Conservation (phyloP, 2,113 vertebrate genomes). For the Pituophis catenifer region DNA sequence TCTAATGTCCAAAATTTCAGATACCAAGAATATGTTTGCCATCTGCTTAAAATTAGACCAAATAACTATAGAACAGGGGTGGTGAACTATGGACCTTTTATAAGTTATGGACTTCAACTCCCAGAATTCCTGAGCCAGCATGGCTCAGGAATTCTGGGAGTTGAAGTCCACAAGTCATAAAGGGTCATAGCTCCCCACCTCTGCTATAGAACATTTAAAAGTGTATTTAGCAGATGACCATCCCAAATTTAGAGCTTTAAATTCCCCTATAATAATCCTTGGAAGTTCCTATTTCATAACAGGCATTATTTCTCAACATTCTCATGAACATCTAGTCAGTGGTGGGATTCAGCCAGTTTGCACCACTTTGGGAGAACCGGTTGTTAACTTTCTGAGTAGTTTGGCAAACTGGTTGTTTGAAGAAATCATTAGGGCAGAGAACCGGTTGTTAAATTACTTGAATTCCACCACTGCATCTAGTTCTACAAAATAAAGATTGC, state of each 20-base stretch:
- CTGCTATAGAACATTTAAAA: neutral
- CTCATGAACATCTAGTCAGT: neutral
- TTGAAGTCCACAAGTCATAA: neutral
- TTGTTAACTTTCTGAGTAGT: too few relatives aligned
- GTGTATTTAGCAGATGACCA: neutral
- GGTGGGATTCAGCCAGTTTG: too few relatives aligned
- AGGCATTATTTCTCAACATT: neutral
- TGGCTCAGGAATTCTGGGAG: neutral
- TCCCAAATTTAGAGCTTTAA: neutral
- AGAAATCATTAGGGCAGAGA: too few relatives aligned
- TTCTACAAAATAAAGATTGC: neutral
- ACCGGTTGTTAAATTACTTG: too few relatives aligned
- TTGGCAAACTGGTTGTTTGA: too few relatives aligned
- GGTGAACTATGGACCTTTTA: neutral
- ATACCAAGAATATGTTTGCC: neutral
- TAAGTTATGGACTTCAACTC: neutral
- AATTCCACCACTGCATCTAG: neutral
- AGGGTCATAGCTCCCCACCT: neutral
- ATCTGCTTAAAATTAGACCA: neutral
- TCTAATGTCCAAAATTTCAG: neutral
- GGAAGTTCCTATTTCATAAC: neutral
- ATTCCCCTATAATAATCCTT: neutral
- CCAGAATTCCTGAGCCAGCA: neutral
- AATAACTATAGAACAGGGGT: neutral
- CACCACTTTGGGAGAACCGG: too few relatives aligned